Evolutionary conservation across 2,797 vertebrate genomes (phyloP), one percentile per base, ranked within the genome.

Genomic region (Gouania willdenowi): DNA sequence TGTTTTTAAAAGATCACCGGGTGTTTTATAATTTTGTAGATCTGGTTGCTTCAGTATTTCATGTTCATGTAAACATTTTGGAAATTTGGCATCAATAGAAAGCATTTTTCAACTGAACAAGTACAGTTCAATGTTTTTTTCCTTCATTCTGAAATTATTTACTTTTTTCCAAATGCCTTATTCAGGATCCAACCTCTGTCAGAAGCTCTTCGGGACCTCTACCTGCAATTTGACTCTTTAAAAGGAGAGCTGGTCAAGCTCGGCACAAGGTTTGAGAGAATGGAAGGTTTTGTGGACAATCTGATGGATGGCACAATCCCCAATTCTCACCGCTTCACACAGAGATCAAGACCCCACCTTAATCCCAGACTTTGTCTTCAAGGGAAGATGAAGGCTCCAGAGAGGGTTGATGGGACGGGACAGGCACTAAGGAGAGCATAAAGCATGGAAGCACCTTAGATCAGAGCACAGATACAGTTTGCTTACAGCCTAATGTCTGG

Each of bases 161-260:
- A 16, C 18, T 36, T 12, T 24, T 37, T 28, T n/a, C 7, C 29
- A 17, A 23, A 34, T 59, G 8, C 46, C 5, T 41, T 56, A 7
- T 42, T n/a, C 61, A 92, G 92, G 79, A 93, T 94, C 40, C 85
- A 78, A 14, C 67, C 91, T 4, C 87, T 95, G 12, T 93, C 91
- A 1, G 83, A 90, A 0, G 92, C 91, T 0, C 75, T 92, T 26
- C 81, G 86, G 8, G 91, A 89, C 9, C 89, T 95, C 20, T 92
- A 94, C 65, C 81, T 36, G 48, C 89, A 92, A 55, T 93, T 94
- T 33, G 89, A 90, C 43, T 22, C 44, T 3, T 78, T 95, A 3
- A 95, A 94, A 42, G 89, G 88, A 2, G 89, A 88, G 59, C 83
- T 95, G 48, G 87, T 62, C 1, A 75, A 45, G 16, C 88, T 94